Evolutionary conservation across 2,888 invertebrate species (phyloP), one percentile per base, ranked within the genome.

Genomic region (Meloe dianella): DNA sequence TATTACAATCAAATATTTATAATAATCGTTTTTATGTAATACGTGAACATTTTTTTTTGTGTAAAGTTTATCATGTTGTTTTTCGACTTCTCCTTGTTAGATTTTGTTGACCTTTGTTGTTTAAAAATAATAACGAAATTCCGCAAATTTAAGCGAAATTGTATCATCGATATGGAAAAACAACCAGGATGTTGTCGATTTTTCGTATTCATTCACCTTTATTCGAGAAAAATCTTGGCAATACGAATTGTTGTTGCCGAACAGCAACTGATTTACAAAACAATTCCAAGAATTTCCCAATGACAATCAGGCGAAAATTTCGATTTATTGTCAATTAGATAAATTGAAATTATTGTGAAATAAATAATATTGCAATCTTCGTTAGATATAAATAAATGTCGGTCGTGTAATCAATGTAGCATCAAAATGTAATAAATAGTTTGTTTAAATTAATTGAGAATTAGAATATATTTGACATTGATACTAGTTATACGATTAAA

Each of bases 21-120:
- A 27, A 27, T 27, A 4, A 27, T 27, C 27, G 57, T n/a, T n/a
- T 27, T 58, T 20, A 58, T 22, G 29, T 29, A 57, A 57, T 29
- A 24, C 29, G 4, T 12, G 2, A 8, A 35, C 10, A n/a, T 35
- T 14, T 35, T 10, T 17, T 2, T 1, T 41, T 41, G 41, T 27
- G 4, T n/a, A 38, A 12, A 32, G 32, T 38, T 38, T 38, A n/a
- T 38, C 38, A 20, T 30, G n/a, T n/a, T n/a, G n/a, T n/a, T n/a
- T n/a, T n/a, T n/a, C n/a, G n/a, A n/a, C 32, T 30, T 30, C 29
- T 58, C 58, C 58, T 58, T 58, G 58, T 58, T 58, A 58, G 58
- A 58, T 58, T 58, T 32, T 47, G 14, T 32, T 59, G 59, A 59
- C 32, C 59, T 30, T 14, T 58, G n/a, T 5, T 32, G 58, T 27